phyloP scores from a whole-genome alignment of 2,888 invertebrate genomes.

The Dasypogon diadema region DNA sequence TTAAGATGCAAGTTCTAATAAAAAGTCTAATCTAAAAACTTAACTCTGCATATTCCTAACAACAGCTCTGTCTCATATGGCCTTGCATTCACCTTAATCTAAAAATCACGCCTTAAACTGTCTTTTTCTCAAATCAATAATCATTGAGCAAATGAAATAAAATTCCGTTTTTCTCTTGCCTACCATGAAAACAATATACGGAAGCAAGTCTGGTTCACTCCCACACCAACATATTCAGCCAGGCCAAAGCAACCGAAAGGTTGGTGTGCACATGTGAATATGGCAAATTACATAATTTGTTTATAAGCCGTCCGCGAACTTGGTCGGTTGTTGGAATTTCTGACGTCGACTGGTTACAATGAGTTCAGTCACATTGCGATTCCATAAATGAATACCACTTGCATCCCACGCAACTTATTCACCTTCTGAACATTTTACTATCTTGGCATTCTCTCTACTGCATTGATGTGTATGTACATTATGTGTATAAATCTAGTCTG shows the following conservation, averaged over 20 bases:
- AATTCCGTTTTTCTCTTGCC: too few species aligned
- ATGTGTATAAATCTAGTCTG: neutral
- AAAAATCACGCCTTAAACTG: too few species aligned
- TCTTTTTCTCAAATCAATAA: too few species aligned
- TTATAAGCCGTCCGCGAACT: constrained; percentile 26
- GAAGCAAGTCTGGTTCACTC: too few species aligned
- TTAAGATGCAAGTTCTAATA: too few species aligned
- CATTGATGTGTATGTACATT: constrained; percentile 5
- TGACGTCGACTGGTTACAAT: neutral
- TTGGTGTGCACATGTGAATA: neutral
- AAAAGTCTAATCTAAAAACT: too few species aligned
- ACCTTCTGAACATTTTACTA: neutral
- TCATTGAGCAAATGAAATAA: too few species aligned
- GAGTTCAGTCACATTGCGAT: constrained; percentile 26
- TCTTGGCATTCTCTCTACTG: neutral
- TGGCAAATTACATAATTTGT: constrained; percentile 26
- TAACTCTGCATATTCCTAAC: too few species aligned
- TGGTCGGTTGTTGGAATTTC: constrained; percentile 16
- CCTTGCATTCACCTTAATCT: too few species aligned
- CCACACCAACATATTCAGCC: too few species aligned
- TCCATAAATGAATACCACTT: constrained; percentile 4
- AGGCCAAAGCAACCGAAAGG: neutral
- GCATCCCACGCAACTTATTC: constrained; percentile 9
- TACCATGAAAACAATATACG: too few species aligned
- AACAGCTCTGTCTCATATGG: too few species aligned